phyloP scores from a whole-genome alignment of 2,888 invertebrate genomes.

The Ormyrus nitidulus region DNA sequence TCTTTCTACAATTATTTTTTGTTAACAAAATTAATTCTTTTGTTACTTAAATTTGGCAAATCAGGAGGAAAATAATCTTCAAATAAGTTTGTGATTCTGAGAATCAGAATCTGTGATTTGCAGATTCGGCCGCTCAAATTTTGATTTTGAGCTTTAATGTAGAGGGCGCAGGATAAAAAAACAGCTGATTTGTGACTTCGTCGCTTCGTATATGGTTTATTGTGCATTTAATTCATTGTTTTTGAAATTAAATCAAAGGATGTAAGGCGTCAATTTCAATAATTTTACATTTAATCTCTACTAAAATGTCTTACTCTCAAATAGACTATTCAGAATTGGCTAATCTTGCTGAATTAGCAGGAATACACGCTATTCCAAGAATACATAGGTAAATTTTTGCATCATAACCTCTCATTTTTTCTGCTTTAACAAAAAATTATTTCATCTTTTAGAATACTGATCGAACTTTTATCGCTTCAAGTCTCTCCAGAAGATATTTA shows the following conservation, averaged over 20 bases:
- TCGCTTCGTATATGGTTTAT: too few relatives aligned
- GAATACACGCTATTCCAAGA: slow-evolving; percentile 64
- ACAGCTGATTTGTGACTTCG: slow-evolving; percentile 12
- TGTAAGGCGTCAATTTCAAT: too few relatives aligned
- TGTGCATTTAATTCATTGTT: too few relatives aligned
- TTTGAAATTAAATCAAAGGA: too few relatives aligned
- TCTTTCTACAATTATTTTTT: slow-evolving; percentile 5
- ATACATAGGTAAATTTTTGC: slow-evolving; percentile 64
- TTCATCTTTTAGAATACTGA: slow-evolving; percentile 63
- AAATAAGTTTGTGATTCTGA: too few relatives aligned
- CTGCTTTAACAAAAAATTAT: slow-evolving; percentile 15
- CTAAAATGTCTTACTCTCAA: slow-evolving; percentile 64
- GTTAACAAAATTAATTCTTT: not conserved
- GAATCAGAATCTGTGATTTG: too few relatives aligned
- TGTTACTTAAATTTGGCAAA: not conserved
- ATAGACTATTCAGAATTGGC: slow-evolving; percentile 65
- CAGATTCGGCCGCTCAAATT: too few relatives aligned
- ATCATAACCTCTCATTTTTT: slow-evolving; percentile 36
- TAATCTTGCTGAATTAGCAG: slow-evolving; percentile 67
- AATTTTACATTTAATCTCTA: not conserved
- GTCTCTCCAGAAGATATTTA: slow-evolving; percentile 71
- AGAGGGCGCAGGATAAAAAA: slow-evolving; percentile 5
- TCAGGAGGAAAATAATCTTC: too few relatives aligned
- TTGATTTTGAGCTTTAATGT: too few relatives aligned
- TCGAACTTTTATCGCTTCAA: slow-evolving; percentile 66